A percentile compares a stretch with the other conserved stretches of the same genome.
Evolutionary conservation across 2,888 invertebrate species (phyloP).

Genomic region (Mesorhabditis spiculigera): DNA sequence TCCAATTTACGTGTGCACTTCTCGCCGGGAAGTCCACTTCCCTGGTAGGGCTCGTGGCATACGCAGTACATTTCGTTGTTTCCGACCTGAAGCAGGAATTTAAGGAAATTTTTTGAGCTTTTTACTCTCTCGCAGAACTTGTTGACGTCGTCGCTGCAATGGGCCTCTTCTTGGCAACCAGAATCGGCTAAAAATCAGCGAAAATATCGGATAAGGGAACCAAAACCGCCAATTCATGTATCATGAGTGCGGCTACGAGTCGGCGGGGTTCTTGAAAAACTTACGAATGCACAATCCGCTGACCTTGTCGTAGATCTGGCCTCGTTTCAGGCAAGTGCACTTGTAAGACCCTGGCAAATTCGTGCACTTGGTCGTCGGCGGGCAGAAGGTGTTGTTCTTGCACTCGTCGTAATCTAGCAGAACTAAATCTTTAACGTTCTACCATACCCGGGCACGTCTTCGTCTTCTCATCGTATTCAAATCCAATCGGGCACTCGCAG

Average conservation of each 20-base stretch:
- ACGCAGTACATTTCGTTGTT: background rate
- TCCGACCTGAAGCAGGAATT: background rate
- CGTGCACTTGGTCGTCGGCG: background rate
- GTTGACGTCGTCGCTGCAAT: slow-evolving; percentile 1
- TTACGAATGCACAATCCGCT: background rate
- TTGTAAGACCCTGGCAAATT: background rate
- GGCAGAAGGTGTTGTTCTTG: slow-evolving; percentile 6
- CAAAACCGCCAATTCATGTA: no score
- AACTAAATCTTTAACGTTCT: background rate
- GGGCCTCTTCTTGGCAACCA: background rate
- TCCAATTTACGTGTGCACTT: background rate
- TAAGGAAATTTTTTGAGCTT: background rate
- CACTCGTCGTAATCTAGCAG: background rate
- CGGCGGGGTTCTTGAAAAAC: background rate
- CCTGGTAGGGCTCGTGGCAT: background rate
- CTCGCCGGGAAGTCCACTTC: background rate
- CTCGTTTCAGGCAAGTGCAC: slow-evolving; percentile 4
- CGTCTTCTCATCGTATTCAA: background rate
- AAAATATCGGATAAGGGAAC: no score
- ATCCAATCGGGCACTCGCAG: slow-evolving; percentile 4
- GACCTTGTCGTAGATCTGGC: background rate
- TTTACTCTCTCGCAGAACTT: background rate
- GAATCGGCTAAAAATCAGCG: background rate
- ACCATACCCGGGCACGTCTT: slow-evolving; percentile 5
- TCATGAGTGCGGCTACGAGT: no score